These are phyloP conservation scores for Cheilosia grossa DNA, from an alignment of 2,888 invertebrate genomes.

Conservation along the genomic window DNA sequence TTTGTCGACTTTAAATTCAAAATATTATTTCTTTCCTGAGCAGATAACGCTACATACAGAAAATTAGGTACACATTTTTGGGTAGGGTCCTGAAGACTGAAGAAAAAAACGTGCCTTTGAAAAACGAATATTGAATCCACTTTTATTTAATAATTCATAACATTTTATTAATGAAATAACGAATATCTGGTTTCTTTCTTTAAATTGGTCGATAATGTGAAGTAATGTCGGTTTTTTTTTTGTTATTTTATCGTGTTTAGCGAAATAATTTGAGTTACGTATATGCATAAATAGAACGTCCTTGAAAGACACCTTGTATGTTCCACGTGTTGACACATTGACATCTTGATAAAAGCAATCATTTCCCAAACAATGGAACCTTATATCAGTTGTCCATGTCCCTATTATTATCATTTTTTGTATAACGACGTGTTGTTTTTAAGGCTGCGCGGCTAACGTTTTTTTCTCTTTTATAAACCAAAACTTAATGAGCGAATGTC, in stretches of 20 bases:
- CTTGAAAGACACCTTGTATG: constrained; percentile 36
- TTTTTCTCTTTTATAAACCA: constrained; percentile 34
- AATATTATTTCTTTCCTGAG: too few relatives aligned
- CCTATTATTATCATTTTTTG: constrained; percentile 28
- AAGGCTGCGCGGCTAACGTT: constrained; percentile 1
- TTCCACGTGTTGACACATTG: constrained; percentile 29
- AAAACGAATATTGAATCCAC: too few relatives aligned
- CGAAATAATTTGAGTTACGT: neutral
- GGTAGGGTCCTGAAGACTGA: too few relatives aligned
- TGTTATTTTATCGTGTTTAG: neutral
- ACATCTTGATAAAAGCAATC: constrained; percentile 55
- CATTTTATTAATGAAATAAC: too few relatives aligned
- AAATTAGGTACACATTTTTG: too few relatives aligned
- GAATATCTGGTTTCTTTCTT: too few relatives aligned
- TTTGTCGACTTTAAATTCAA: too few relatives aligned
- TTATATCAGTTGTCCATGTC: constrained; percentile 8
- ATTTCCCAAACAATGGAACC: constrained; percentile 8
- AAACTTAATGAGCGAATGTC: neutral
- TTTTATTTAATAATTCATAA: too few relatives aligned
- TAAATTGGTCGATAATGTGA: too few relatives aligned
- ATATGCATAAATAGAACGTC: neutral
- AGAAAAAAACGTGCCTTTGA: too few relatives aligned
- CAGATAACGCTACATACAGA: too few relatives aligned
- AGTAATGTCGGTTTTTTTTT: neutral
- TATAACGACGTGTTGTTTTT: constrained; percentile 47